Conservation (phyloP, 1,140 invertebrate species). For the Lycorma delicatula region DNA sequence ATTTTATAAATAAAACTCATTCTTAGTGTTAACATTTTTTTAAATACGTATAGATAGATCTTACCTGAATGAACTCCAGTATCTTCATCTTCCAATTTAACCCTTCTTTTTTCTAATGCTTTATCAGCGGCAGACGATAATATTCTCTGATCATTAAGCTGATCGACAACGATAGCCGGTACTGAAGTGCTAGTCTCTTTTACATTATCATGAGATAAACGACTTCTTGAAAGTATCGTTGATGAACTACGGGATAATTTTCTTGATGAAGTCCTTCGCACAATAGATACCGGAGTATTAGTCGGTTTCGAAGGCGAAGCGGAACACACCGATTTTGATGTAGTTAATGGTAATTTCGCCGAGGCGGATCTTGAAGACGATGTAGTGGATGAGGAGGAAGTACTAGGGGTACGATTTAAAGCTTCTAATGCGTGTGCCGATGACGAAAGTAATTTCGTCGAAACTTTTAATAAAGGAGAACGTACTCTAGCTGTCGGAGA, state of each 20-base stretch:
- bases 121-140: constrained; percentile 29
- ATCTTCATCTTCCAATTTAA: constrained; percentile 44
- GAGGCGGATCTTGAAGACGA: constrained; percentile 15
- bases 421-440: constrained; percentile 27
- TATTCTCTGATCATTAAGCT: constrained; percentile 19
- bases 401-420: constrained; percentile 14
- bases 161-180: constrained; percentile 18
- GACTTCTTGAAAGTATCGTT: constrained; percentile 31
- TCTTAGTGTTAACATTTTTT: too few species aligned
- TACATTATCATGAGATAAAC: background rate
- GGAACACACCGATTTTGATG: constrained; percentile 25
- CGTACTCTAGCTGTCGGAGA: constrained; percentile 15
- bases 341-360: background rate
- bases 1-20: too few species aligned
- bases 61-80: constrained; percentile 54
- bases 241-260: constrained; percentile 54
- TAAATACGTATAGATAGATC: too few species aligned
- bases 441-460: constrained; percentile 24
- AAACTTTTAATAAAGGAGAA: constrained; percentile 21
- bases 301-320: constrained; percentile 29
- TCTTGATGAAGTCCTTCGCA: constrained; percentile 58
- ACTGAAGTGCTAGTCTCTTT: constrained; percentile 13
- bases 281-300: too few species aligned
- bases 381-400: constrained; percentile 8
- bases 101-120: constrained; percentile 33